phyloP scores from a whole-genome alignment of 2,113 vertebrate genomes.

The Neodontobutis hainanensis region DNA sequence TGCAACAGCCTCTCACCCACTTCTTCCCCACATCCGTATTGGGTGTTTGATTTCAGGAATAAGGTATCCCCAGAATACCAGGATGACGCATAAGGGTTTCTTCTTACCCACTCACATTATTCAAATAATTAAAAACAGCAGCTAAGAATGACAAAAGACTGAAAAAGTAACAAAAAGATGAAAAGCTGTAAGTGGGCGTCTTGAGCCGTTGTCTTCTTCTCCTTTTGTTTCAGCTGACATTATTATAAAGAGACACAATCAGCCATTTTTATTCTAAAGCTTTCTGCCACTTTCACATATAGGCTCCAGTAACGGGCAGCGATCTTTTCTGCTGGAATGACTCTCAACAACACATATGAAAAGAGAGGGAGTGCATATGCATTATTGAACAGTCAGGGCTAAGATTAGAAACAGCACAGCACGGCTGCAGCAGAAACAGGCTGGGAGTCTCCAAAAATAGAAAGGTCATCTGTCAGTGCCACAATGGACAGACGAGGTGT shows the following conservation, averaged over 20 bases:
- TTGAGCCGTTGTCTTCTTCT: constrained; percentile 19
- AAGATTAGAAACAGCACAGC: constrained; percentile 73
- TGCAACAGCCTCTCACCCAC: background rate
- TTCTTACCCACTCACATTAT: constrained; percentile 21
- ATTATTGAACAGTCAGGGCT: constrained; percentile 77
- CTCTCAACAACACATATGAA: constrained; percentile 44
- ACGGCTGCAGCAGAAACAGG: constrained; percentile 41
- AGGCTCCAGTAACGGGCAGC: constrained; percentile 19
- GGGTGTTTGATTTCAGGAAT: background rate
- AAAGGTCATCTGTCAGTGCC: constrained; percentile 67
- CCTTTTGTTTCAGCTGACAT: constrained; percentile 32
- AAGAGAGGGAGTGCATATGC: constrained; percentile 48
- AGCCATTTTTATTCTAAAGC: constrained; percentile 3
- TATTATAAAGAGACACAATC: constrained; percentile 16
- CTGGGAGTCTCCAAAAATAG: constrained; percentile 71
- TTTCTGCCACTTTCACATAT: constrained; percentile 26
- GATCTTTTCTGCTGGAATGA: constrained; percentile 51
- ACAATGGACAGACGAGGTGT: constrained; percentile 35
- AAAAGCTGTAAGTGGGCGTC: constrained; percentile 30
- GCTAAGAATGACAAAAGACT: constrained; percentile 7
- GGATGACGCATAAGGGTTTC: constrained; percentile 39
- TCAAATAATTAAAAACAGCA: constrained; percentile 7
- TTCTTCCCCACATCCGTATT: background rate
- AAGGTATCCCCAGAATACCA: constrained; percentile 36
- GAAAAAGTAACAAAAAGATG: constrained; percentile 34